Base-by-base conservation (phyloP, 2,888 invertebrate genomes). In the Erpobdella octoculata region DNA sequence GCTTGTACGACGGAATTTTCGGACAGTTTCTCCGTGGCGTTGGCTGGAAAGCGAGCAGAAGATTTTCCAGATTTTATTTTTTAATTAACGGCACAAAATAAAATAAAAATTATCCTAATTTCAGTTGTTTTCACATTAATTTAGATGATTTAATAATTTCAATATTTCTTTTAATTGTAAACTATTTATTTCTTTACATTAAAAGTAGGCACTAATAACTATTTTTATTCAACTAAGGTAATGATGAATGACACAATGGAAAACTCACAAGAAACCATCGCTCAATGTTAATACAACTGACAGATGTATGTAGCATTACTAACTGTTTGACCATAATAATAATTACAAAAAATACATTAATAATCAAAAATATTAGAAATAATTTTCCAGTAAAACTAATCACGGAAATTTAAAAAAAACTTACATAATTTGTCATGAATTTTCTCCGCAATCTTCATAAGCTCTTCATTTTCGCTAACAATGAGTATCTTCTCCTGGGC, bases 401-500 rank as follows among this genome's bases (percentile, higher is more conserved):
- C 21, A 1, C 46, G n/a, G n/a, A n/a, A 46, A 59, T 59, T 59
- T 59, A 59, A 6, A 28, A 28, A 61, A 62, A 58, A 62, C 33
- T 78, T 79, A 85, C 86, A 86, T 74, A 88, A 79, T 81, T 86
- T 87, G 8, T 79, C 77, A 77, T 84, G 62, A 31, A 88, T 85
- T 72, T 85, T 84, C 75, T 85, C 84, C 0, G 87, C 86, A 84
- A 88, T 85, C 25, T 82, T 76, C 12, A 86, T 82, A 31, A 88
- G 80, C 74, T 87, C 85, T 72, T 82, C 79, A 77, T 88, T 87
- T 2, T 88, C 87, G 33, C 86, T 81, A 37, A 85, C 83, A 73
- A 88, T 88, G 69, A 88, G 79, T 46, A 85, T 84, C 78, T 87
- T 88, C 78, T 88, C 88, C 71, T 85, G 83, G n/a, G 82, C 82